Evolutionary conservation across 1,140 invertebrate genomes (phyloP).

Genomic region (Oppia nitens): DNA sequence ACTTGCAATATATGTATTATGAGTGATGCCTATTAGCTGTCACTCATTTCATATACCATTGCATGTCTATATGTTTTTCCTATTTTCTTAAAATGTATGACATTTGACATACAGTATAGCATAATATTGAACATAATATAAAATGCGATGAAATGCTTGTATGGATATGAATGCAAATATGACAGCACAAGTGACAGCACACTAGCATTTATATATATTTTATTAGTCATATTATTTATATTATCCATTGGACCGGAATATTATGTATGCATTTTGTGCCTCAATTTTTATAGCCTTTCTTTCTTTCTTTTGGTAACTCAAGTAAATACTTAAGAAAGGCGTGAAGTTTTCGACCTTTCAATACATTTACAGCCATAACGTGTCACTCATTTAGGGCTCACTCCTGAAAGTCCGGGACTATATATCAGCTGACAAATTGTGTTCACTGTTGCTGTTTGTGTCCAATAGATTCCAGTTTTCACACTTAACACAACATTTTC

Average conservation of each 20-base stretch:
- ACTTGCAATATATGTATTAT: too few species aligned
- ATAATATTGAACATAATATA: too few species aligned
- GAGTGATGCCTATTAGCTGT: too few species aligned
- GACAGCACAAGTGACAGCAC: neutral
- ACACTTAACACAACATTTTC: neutral
- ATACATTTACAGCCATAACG: neutral
- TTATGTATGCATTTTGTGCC: neutral
- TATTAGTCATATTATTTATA: neutral
- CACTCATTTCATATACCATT: too few species aligned
- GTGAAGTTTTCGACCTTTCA: neutral
- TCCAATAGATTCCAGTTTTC: neutral
- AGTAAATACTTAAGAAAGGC: neutral
- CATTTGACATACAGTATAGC: too few species aligned
- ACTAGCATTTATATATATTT: too few species aligned
- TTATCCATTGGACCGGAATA: neutral
- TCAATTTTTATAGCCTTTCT: neutral
- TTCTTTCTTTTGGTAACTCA: neutral
- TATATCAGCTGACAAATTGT: neutral
- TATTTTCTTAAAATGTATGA: too few species aligned
- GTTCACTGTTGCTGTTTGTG: neutral
- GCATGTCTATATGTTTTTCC: too few species aligned
- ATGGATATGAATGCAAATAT: neutral
- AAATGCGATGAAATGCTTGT: too few species aligned
- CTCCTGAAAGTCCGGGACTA: neutral
- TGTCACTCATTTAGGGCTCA: neutral